phyloP scores from a whole-genome alignment of 2,888 invertebrate genomes.

The Carcina quercana region DNA sequence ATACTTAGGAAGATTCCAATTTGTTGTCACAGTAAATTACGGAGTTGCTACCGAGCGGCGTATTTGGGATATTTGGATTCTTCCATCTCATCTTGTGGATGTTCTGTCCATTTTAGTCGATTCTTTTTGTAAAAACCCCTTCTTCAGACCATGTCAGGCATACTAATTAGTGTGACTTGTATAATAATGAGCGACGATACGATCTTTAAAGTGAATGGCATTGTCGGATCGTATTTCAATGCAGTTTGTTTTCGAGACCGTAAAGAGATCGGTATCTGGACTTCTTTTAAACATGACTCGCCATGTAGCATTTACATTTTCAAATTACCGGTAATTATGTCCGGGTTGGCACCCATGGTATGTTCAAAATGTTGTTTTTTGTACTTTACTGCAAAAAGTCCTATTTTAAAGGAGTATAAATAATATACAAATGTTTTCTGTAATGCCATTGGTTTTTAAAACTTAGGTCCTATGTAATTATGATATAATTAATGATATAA shows the following conservation, averaged over 20 bases:
- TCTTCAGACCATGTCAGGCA: conserved; percentile 20
- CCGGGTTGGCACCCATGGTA: too few species aligned
- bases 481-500: too few species aligned
- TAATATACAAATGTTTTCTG: too few species aligned
- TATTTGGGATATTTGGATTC: conserved; percentile 10
- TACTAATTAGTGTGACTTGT: conserved; percentile 33
- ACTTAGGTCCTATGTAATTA: too few species aligned
- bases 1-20: conserved; percentile 9
- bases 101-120: conserved; percentile 11
- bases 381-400: too few species aligned
- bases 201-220: conserved; percentile 15
- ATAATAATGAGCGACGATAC: conserved; percentile 21
- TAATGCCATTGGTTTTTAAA: too few species aligned
- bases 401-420: too few species aligned
- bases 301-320: too few species aligned
- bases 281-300: conserved; percentile 4
- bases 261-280: conserved; percentile 11
- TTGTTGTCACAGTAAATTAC: conserved; percentile 17
- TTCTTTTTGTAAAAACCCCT: conserved; percentile 10
- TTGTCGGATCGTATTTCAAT: conserved; percentile 11
- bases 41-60: conserved; percentile 14
- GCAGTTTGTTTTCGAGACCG: conserved; percentile 12
- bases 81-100: conserved; percentile 4
- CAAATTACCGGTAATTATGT: too few species aligned
- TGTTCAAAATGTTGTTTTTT: too few species aligned